phyloP scores from a whole-genome alignment of 2,888 invertebrate genomes.

The Disparrhopalites patrizii region DNA sequence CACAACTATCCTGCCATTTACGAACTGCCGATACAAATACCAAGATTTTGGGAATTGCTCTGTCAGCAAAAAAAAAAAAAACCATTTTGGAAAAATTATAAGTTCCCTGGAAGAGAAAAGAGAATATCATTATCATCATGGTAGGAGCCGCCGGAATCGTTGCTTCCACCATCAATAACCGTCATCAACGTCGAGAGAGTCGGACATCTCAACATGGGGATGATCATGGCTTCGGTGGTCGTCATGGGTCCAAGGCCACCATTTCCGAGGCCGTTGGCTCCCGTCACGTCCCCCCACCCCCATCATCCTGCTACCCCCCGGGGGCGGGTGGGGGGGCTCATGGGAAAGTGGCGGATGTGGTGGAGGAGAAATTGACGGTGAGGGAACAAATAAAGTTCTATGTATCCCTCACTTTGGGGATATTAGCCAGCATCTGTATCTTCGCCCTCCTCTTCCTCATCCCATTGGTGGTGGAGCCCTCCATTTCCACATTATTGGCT shows the following conservation, averaged over 20 bases:
- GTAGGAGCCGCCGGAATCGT: conserved; percentile 48
- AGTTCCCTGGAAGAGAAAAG: no score
- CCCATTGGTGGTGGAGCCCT: conserved; percentile 88
- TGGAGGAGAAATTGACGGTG: conserved; percentile 51
- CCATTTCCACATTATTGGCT: conserved; percentile 80
- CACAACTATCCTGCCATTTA: no score
- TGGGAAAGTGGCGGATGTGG: conserved; percentile 44
- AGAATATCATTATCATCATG: no score
- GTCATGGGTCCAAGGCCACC: conserved; percentile 46
- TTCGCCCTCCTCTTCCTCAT: conserved; percentile 87
- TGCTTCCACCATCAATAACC: conserved; percentile 47
- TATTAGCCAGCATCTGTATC: conserved; percentile 67
- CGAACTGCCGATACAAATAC: no score
- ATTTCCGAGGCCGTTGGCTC: conserved; percentile 46
- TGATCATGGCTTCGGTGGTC: conserved; percentile 33
- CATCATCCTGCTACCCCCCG: conserved; percentile 59
- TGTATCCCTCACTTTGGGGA: conserved; percentile 82
- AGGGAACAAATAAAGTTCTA: conserved; percentile 85
- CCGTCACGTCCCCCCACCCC: conserved; percentile 49
- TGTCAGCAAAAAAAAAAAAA: no score
- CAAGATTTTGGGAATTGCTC: no score
- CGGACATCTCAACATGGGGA: conserved; percentile 46
- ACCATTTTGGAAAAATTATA: no score
- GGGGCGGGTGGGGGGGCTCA: conserved; percentile 56
- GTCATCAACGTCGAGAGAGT: conserved; percentile 46